Evolutionary conservation across 2,888 invertebrate genomes (phyloP).

Genomic region (Sthenelais limicola): DNA sequence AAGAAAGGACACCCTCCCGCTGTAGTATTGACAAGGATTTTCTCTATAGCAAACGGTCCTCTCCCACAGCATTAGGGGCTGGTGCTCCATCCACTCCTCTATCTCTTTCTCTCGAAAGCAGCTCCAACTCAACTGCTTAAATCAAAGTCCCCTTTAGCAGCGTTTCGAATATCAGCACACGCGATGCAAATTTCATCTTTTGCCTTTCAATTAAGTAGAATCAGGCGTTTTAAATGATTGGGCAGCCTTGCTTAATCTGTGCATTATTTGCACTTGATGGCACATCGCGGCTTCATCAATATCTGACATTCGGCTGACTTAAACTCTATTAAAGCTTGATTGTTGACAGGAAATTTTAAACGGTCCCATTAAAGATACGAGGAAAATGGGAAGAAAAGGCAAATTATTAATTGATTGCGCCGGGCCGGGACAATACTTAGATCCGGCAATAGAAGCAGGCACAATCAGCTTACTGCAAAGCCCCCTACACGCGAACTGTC

Average conservation of each 20-base stretch:
- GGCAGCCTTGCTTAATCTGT: slow-evolving; percentile 34
- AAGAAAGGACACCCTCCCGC: slow-evolving; percentile 21
- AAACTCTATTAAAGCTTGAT: slow-evolving; percentile 36
- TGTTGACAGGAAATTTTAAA: slow-evolving; percentile 39
- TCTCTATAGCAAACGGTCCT: too few species aligned
- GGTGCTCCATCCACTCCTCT: too few species aligned
- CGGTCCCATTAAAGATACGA: slow-evolving; percentile 33
- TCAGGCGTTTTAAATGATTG: slow-evolving; percentile 33
- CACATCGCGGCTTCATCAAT: slow-evolving; percentile 28
- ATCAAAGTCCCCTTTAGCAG: slow-evolving; percentile 33
- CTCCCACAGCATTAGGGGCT: too few species aligned
- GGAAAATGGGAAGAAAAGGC: slow-evolving; percentile 31
- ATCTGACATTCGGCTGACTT: slow-evolving; percentile 36
- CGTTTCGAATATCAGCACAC: slow-evolving; percentile 33
- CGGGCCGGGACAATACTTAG: slow-evolving; percentile 15
- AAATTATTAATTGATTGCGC: slow-evolving; percentile 39
- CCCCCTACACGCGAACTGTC: slow-evolving; percentile 21
- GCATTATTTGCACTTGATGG: slow-evolving; percentile 2
- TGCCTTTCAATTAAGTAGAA: slow-evolving; percentile 37
- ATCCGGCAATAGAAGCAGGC: slow-evolving; percentile 13
- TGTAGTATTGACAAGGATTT: slow-evolving; percentile 21
- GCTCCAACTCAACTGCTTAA: too few species aligned
- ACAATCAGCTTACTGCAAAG: slow-evolving; percentile 26
- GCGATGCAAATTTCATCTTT: slow-evolving; percentile 36
- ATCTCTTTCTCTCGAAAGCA: too few species aligned